Conservation (phyloP, 2,113 vertebrate genomes). For the Psophia crepitans region DNA sequence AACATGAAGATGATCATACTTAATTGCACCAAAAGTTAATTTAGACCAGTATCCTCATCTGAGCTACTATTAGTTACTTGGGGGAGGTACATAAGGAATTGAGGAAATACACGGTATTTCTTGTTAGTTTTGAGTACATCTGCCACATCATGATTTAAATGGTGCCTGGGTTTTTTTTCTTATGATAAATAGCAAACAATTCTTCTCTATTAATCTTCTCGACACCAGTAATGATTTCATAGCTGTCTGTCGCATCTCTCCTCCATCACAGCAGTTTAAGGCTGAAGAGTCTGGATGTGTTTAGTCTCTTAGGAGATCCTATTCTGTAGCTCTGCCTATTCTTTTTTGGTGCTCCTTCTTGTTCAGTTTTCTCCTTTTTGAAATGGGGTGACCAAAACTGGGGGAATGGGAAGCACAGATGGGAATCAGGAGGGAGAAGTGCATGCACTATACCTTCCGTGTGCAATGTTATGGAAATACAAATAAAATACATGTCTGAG, state of each 20-base stretch:
- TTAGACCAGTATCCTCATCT: neutral
- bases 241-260: neutral
- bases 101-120: neutral
- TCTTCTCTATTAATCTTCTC: neutral
- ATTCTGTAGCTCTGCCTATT: neutral
- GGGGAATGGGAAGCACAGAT: neutral
- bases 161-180: neutral
- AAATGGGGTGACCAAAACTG: neutral
- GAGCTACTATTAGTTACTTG: neutral
- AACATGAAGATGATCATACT: neutral
- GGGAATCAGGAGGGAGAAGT: neutral
- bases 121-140: neutral
- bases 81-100: neutral
- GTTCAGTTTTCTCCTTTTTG: neutral
- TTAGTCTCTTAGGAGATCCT: neutral
- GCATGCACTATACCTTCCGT: neutral
- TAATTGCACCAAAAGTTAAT: neutral
- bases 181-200: neutral
- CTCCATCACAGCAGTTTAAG: neutral
- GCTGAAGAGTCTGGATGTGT: neutral
- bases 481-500: neutral
- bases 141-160: neutral
- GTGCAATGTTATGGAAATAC: neutral
- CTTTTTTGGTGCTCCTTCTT: neutral
- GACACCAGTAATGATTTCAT: neutral